These are phyloP conservation scores for Sesamia inferens DNA, from an alignment of 2,888 invertebrate species.

Conservation along the genomic window DNA sequence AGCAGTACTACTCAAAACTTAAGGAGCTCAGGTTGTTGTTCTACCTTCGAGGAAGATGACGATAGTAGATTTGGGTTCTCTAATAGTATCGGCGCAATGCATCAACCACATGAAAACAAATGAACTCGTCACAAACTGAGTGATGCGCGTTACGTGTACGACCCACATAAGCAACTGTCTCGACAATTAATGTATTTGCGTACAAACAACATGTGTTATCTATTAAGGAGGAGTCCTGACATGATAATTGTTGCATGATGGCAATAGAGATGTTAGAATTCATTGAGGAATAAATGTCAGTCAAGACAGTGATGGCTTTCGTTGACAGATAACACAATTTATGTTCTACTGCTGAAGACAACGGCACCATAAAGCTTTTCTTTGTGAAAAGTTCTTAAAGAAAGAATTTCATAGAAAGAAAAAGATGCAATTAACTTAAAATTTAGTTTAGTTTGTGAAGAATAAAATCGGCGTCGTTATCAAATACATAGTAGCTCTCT, in stretches of 20 bases:
- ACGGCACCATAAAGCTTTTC: background rate
- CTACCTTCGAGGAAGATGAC: background rate
- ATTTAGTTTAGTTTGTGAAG: too few species aligned
- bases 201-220: conserved; percentile 44
- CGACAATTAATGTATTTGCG: conserved; percentile 44
- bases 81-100: conserved; percentile 8
- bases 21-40: too few species aligned
- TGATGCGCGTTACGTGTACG: conserved; percentile 19
- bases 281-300: too few species aligned
- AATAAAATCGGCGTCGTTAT: background rate
- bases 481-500: background rate
- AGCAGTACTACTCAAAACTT: too few species aligned
- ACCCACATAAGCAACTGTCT: conserved; percentile 47
- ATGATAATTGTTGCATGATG: background rate
- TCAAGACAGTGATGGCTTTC: background rate
- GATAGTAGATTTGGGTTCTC: too few species aligned
- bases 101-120: conserved; percentile 21
- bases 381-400: background rate
- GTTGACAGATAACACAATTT: background rate
- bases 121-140: conserved; percentile 17
- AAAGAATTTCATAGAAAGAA: too few species aligned
- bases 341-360: background rate
- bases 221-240: conserved; percentile 22
- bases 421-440: too few species aligned
- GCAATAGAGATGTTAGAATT: background rate